phyloP scores from a whole-genome alignment of 2,113 vertebrate species.

The Hirundichthys speculiger region DNA sequence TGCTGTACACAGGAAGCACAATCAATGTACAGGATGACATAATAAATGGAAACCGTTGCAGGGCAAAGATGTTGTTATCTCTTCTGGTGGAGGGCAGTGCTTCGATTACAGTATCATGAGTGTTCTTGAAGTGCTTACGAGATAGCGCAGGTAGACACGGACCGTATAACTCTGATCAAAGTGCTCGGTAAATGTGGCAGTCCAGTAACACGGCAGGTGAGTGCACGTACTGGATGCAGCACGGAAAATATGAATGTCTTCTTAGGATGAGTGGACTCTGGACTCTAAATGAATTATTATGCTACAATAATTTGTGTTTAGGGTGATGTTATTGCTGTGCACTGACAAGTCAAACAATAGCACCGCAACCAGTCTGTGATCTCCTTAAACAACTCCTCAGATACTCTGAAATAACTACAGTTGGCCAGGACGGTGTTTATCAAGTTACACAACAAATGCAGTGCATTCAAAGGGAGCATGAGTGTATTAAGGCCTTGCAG shows the following conservation, averaged over 20 bases:
- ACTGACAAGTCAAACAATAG: neutral
- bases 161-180: slow-evolving; percentile 17
- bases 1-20: neutral
- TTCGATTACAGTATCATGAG: neutral
- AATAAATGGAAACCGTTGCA: slow-evolving; percentile 24
- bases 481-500: too few species aligned
- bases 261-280: slow-evolving; percentile 18
- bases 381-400: too few species aligned
- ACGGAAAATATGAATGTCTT: neutral
- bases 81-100: slow-evolving; percentile 12
- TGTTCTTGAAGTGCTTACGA: neutral
- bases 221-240: neutral
- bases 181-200: slow-evolving; percentile 18
- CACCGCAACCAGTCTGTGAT: too few species aligned
- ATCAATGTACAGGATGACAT: slow-evolving; percentile 20
- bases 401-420: too few species aligned
- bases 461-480: too few species aligned
- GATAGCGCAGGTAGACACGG: neutral
- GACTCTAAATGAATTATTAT: slow-evolving; percentile 3
- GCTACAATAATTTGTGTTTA: too few species aligned
- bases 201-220: slow-evolving; percentile 22
- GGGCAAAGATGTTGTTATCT: slow-evolving; percentile 10
- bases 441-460: too few species aligned
- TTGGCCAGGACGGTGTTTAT: too few species aligned
- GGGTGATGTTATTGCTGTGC: neutral